A percentile compares a stretch with the other conserved stretches of the same genome.
Evolutionary conservation across 2,888 invertebrate genomes (phyloP).

Genomic region (Acanthococcus lagerstroemiae): DNA sequence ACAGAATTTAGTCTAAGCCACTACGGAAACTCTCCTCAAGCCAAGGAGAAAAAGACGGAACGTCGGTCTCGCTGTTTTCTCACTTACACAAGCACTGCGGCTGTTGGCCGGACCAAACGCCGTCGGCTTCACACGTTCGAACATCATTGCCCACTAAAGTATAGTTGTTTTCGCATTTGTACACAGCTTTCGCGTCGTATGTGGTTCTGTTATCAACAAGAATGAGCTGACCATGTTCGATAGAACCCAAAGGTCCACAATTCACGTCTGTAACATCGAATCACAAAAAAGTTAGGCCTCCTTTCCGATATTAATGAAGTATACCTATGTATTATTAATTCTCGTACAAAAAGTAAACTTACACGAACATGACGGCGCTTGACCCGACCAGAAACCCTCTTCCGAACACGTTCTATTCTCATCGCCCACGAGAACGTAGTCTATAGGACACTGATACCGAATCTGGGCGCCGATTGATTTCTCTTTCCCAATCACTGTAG

Average conservation of each 20-base stretch:
- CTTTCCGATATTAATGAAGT: background rate
- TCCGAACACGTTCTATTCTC: conserved; percentile 56
- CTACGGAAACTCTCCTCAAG: background rate
- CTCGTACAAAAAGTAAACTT: conserved; percentile 41
- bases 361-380: conserved; percentile 79
- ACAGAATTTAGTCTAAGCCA: background rate
- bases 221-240: conserved; percentile 62
- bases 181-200: conserved; percentile 63
- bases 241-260: conserved; percentile 57
- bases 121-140: conserved; percentile 61
- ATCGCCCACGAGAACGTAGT: conserved; percentile 66
- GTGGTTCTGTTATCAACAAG: conserved; percentile 63
- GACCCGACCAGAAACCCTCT: conserved; percentile 74
- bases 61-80: background rate
- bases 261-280: conserved; percentile 57
- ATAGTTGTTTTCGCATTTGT: conserved; percentile 73
- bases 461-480: conserved; percentile 60
- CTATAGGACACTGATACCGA: conserved; percentile 68
- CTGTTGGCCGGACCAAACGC: conserved; percentile 41
- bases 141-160: conserved; percentile 64
- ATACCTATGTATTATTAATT: background rate
- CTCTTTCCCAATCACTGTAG: conserved; percentile 59
- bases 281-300: background rate
- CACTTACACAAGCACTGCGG: conserved; percentile 34
- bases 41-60: background rate